phyloP scores from a whole-genome alignment of 2,113 vertebrate genomes.

The Ageneiosus marmoratus region DNA sequence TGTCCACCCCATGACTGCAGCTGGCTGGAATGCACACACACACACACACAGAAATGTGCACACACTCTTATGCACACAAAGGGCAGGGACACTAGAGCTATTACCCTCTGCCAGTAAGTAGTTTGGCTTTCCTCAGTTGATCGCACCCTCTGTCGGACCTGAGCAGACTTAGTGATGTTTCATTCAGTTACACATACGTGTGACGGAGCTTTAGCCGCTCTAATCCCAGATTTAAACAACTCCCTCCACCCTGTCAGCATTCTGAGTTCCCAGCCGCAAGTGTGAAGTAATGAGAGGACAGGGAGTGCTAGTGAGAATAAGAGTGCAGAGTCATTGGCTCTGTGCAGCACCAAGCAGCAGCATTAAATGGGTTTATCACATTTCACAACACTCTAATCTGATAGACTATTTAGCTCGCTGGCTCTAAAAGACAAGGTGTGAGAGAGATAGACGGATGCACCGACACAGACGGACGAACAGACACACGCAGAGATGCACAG shows the following conservation, averaged over 20 bases:
- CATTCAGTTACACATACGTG: background rate
- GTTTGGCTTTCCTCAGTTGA: conserved; percentile 19
- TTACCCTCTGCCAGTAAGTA: conserved; percentile 29
- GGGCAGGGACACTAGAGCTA: conserved; percentile 6
- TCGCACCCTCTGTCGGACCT: background rate
- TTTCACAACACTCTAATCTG: background rate
- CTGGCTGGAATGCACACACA: conserved; percentile 28
- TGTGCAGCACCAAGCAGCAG: background rate
- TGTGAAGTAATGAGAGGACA: background rate
- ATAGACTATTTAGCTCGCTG: background rate
- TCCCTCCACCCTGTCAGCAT: background rate
- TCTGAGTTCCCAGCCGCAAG: background rate
- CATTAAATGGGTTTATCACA: background rate
- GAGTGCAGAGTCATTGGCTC: background rate
- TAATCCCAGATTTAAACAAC: background rate
- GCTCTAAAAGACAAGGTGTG: background rate
- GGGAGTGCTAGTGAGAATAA: background rate
- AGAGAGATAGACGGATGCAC: background rate
- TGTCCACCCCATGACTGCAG: conserved; percentile 34
- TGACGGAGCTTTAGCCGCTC: background rate
- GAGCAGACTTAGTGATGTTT: background rate
- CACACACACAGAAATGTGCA: conserved; percentile 13
- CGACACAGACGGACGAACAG: background rate
- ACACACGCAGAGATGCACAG: background rate
- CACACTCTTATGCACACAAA: conserved; percentile 23